Evolutionary conservation across 1,140 invertebrate species (phyloP).

Genomic region (Magallana gigas): DNA sequence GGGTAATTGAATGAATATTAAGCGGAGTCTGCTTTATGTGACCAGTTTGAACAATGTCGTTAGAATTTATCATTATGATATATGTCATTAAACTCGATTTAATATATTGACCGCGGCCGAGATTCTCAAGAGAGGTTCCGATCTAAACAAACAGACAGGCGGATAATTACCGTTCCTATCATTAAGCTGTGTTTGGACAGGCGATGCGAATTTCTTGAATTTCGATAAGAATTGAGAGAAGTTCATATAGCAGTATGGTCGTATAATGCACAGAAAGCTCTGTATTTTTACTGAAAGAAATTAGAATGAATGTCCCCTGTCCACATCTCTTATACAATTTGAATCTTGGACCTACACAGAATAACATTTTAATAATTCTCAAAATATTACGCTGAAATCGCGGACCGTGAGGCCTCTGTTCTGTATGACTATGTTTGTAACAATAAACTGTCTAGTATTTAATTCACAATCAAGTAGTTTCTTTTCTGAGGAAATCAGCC

Average conservation of each 20-base stretch:
- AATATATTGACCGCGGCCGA: neutral
- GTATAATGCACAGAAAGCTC: neutral
- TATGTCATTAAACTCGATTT: neutral
- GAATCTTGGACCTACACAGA: too few species aligned
- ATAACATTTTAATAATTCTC: too few species aligned
- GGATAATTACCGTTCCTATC: slow-evolving; percentile 13
- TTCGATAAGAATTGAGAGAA: neutral
- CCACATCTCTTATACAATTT: neutral
- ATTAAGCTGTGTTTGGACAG: slow-evolving; percentile 3
- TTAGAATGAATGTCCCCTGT: neutral
- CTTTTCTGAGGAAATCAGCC: neutral
- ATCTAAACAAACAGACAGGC: slow-evolving; percentile 4
- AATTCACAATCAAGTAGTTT: neutral
- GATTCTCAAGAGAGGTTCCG: neutral
- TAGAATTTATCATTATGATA: neutral
- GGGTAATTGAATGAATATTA: too few species aligned
- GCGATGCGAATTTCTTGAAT: neutral
- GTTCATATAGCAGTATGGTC: neutral
- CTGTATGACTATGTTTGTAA: too few species aligned
- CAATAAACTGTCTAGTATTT: neutral
- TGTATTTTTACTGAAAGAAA: neutral
- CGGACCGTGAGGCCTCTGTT: too few species aligned
- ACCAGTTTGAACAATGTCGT: neutral
- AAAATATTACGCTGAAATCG: too few species aligned
- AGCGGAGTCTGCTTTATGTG: neutral